phyloP scores from a whole-genome alignment of 2,113 vertebrate genomes.

The Gymnarchus niloticus region DNA sequence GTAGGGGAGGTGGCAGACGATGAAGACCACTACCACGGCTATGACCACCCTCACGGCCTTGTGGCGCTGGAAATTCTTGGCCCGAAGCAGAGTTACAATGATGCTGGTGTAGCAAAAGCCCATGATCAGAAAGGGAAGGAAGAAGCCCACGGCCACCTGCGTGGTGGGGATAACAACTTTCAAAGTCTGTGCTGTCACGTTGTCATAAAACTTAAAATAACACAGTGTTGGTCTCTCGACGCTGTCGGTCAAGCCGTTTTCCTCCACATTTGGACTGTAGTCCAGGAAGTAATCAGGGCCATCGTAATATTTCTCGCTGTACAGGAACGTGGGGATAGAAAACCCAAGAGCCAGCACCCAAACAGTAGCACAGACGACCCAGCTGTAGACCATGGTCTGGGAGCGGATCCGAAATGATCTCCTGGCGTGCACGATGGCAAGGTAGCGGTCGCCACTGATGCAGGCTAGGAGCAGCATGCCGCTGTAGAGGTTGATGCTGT shows the following conservation, averaged over 20 bases:
- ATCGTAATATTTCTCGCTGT: constrained; percentile 43
- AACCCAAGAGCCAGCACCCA: constrained; percentile 69
- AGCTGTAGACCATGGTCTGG: constrained; percentile 51
- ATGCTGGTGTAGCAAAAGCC: constrained; percentile 73
- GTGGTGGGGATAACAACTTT: constrained; percentile 64
- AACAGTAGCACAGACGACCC: constrained; percentile 59
- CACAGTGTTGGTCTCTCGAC: constrained; percentile 48
- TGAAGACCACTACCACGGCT: constrained; percentile 73
- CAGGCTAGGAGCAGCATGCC: constrained; percentile 83
- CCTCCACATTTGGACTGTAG: fast-evolving
- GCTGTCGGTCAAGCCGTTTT: neutral
- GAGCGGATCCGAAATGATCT: constrained; percentile 73
- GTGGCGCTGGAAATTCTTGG: constrained; percentile 78
- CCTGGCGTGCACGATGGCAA: constrained; percentile 82
- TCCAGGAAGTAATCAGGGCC: fast-evolving
- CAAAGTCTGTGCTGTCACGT: constrained; percentile 13
- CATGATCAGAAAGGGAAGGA: constrained; percentile 77
- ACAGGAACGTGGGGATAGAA: constrained; percentile 69
- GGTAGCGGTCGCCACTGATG: constrained; percentile 80
- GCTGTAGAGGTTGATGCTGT: constrained; percentile 83
- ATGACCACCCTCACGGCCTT: constrained; percentile 78
- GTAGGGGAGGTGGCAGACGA: constrained; percentile 80
- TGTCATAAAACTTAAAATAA: constrained; percentile 49
- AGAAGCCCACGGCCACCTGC: constrained; percentile 76
- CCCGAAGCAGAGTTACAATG: constrained; percentile 66